A percentile compares a stretch with the other conserved stretches of the same genome.
These are phyloP conservation scores for Etheostoma perlongum DNA, from an alignment of 2,797 vertebrate genomes.

Conservation along the genomic window DNA sequence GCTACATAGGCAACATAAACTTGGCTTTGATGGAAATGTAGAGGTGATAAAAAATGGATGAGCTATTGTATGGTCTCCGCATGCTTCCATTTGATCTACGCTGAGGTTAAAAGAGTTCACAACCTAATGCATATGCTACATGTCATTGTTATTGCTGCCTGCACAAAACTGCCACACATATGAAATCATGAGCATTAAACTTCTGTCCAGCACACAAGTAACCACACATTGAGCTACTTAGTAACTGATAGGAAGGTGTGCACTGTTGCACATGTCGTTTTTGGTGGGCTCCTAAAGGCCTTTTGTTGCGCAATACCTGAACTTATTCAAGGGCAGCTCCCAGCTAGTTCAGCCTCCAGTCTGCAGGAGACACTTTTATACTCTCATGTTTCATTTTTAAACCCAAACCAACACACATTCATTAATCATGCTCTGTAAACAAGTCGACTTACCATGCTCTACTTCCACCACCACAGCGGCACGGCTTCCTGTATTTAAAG, in stretches of 20 bases:
- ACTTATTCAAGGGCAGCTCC: conserved; percentile 40
- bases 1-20: conserved; percentile 29
- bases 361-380: conserved; percentile 17
- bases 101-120: not conserved
- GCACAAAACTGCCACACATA: not conserved
- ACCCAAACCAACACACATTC: conserved; percentile 7
- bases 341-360: conserved; percentile 18
- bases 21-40: conserved; percentile 44
- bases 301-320: conserved; percentile 48
- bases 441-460: not conserved
- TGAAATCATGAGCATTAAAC: not conserved
- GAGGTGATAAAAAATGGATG: conserved; percentile 67
- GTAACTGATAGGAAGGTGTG: conserved; percentile 37
- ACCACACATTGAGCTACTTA: conserved; percentile 16
- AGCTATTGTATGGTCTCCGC: conserved; percentile 29
- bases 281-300: conserved; percentile 35
- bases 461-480: not conserved
- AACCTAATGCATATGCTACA: not conserved
- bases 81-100: conserved; percentile 24
- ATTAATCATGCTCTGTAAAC: conserved; percentile 10
- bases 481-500: conserved; percentile 34
- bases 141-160: not conserved
- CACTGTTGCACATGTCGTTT: conserved; percentile 47
- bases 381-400: conserved; percentile 45
- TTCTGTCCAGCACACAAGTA: not conserved